A percentile compares a stretch with the other conserved stretches of the same genome.
Conservation (phyloP, 2,113 vertebrate species). For the Choloepus hoffmanni region DNA sequence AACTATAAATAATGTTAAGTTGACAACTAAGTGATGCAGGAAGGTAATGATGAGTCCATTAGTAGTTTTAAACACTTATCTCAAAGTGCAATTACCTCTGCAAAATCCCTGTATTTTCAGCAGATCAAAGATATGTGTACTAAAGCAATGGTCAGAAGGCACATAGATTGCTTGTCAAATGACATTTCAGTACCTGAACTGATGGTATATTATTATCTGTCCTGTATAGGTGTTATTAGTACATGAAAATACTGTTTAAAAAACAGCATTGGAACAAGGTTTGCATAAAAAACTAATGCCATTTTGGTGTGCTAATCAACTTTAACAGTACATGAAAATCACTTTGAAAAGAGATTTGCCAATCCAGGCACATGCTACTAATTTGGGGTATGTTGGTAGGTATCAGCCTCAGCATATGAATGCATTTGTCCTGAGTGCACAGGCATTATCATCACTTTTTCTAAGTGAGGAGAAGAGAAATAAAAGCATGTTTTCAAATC, state of each 20-base stretch:
- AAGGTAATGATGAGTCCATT: background rate
- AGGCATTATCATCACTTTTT: background rate
- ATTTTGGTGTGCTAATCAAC: background rate
- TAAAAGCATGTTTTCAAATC: background rate
- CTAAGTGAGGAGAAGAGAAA: slow-evolving; percentile 29
- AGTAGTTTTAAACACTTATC: background rate
- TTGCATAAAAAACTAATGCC: background rate
- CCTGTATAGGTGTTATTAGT: background rate
- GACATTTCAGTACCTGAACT: slow-evolving; percentile 18
- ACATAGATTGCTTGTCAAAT: slow-evolving; percentile 13
- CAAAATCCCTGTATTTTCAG: slow-evolving; percentile 12
- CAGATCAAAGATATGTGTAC: background rate
- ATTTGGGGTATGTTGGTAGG: background rate
- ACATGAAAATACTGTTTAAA: slow-evolving; percentile 40
- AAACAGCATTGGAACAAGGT: slow-evolving; percentile 9
- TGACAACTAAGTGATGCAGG: background rate
- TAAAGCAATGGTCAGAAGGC: slow-evolving; percentile 18
- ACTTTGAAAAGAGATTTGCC: background rate
- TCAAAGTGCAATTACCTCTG: slow-evolving; percentile 11
- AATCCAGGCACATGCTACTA: background rate
- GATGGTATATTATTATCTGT: slow-evolving; percentile 25
- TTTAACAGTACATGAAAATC: background rate
- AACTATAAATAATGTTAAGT: background rate
- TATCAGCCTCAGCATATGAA: background rate
- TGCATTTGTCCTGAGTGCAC: background rate